Percentiles rank a stretch among this genome's conserved stretches.
Conservation (phyloP, 2,888 invertebrate genomes). For the Dynastes tityus region DNA sequence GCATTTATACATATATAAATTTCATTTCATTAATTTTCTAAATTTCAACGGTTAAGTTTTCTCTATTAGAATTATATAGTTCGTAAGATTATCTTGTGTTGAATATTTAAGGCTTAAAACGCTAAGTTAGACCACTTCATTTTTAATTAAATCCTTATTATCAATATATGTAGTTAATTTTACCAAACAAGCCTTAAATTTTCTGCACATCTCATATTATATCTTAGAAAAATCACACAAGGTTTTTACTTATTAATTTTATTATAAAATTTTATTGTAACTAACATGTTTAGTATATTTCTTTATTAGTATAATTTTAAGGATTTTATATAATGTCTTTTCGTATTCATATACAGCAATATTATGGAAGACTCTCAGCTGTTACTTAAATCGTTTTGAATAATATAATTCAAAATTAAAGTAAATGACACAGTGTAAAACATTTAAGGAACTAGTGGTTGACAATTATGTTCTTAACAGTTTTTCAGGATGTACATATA, state of each 20-base stretch:
- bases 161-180: background rate
- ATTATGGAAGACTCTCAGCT: background rate
- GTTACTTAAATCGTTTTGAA: background rate
- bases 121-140: background rate
- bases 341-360: background rate
- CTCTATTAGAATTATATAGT: background rate
- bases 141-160: conserved; percentile 27
- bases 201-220: conserved; percentile 14
- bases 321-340: conserved; percentile 17
- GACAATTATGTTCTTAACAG: too few species aligned
- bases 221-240: conserved; percentile 29
- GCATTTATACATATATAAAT: background rate
- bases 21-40: background rate
- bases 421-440: too few species aligned
- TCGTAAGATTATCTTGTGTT: background rate
- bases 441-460: too few species aligned
- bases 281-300: conserved; percentile 52
- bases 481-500: too few species aligned
- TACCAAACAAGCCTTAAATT: conserved; percentile 21
- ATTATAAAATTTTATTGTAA: conserved; percentile 51
- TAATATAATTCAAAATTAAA: too few species aligned
- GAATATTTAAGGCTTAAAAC: conserved; percentile 15
- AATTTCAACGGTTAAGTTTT: background rate
- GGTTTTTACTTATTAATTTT: conserved; percentile 41
- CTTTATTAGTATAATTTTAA: conserved; percentile 26